Percentiles rank a stretch among this genome's conserved stretches.
These are phyloP conservation scores for Acipenser ruthenus DNA, from an alignment of 2,797 vertebrate genomes.

Conservation along the genomic window DNA sequence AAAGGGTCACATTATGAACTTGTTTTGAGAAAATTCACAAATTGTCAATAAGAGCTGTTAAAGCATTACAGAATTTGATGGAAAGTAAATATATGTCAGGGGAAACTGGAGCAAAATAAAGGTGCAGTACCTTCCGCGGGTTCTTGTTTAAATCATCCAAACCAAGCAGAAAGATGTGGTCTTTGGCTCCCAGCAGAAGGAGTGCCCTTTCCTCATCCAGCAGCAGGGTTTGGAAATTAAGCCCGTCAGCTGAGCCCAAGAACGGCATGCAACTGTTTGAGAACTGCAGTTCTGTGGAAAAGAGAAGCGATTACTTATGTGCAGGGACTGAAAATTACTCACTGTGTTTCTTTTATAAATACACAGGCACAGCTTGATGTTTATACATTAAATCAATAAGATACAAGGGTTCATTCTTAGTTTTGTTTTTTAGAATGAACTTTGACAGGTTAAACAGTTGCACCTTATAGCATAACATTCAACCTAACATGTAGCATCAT, in stretches of 20 bases:
- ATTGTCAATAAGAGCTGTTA: background rate
- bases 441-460: too few species aligned
- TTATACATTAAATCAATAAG: background rate
- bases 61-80: background rate
- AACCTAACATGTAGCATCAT: too few species aligned
- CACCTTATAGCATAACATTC: too few species aligned
- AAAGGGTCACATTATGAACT: background rate
- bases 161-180: constrained; percentile 85
- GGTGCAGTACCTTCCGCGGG: constrained; percentile 75
- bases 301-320: constrained; percentile 40
- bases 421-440: too few species aligned
- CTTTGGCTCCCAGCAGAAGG: constrained; percentile 79
- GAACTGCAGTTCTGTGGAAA: constrained; percentile 73
- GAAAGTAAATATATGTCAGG: constrained; percentile 5
- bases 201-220: constrained; percentile 86
- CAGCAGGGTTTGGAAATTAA: constrained; percentile 84
- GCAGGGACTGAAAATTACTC: constrained; percentile 37
- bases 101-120: background rate
- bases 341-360: constrained; percentile 32
- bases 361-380: constrained; percentile 22
- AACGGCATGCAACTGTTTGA: constrained; percentile 84
- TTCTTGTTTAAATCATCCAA: constrained; percentile 78
- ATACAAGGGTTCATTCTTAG: too few species aligned
- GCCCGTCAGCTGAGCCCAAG: constrained; percentile 73
- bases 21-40: background rate